Evolutionary conservation across 2,888 invertebrate genomes (phyloP), one percentile per base, ranked within the genome.

Genomic region (Noctua pronuba): DNA sequence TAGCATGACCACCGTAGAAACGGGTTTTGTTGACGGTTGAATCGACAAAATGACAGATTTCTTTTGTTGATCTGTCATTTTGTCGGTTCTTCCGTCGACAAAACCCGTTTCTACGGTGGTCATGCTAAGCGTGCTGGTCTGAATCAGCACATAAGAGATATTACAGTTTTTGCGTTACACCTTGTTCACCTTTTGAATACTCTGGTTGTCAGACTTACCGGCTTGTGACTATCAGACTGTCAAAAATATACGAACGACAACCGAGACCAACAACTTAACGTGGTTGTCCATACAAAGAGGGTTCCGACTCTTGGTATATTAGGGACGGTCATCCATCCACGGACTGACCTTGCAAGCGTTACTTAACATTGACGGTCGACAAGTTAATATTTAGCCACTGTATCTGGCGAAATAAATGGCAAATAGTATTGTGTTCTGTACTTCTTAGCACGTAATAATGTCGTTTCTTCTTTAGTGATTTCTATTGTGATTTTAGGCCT

Each of bases 391-490:
- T 11, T 62, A 62, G 10, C 31, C 10, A 62, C 31, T 60, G 13
- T 60, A 31, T 31, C 31, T 60, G 10, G 1, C 10, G 10, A 10
- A 62, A 35, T 21, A 62, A 31, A 62, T 62, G 31, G 31, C 35
- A 35, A 62, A 62, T 62, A 8, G 41, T 65, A 41, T 28, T 41
- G 16, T 64, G 16, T 75, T 85, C 38, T 79, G 35, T 69, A 65
- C 62, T 78, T 84, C 24, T 10, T 74, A 79, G 66, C 21, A 60
- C 52, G 11, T 79, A 62, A 52, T 46, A 21, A 5, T 28, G 28
- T 3, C 41, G 21, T 74, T 4, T 72, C 68, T 74, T 77, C 68
- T 62, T 55, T 31, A 35, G 31, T 46, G 11, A 62, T 28, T 67
- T 67, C 28, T 83, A n/a, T 83, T 71, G n/a, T 58, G 46, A 70